These are phyloP conservation scores for Nettapus auritus DNA, from an alignment of 2,113 vertebrate species.

Conservation along the genomic window DNA sequence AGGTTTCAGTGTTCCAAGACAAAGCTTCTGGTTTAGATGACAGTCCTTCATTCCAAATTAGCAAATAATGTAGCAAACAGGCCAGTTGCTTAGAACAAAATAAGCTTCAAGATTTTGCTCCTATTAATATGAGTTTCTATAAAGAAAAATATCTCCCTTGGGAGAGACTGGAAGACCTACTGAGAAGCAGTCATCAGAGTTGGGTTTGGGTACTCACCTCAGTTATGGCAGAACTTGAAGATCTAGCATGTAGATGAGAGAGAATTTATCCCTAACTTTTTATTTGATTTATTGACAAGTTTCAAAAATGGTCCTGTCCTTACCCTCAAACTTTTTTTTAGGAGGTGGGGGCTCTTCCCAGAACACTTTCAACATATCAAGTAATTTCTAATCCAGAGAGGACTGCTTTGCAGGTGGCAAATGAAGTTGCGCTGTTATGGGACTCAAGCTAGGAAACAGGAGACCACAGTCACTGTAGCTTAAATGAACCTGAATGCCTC, in stretches of 20 bases:
- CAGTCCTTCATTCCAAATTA: neutral
- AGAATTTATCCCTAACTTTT: neutral
- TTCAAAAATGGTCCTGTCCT: neutral
- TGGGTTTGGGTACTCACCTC: neutral
- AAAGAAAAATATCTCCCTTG: neutral
- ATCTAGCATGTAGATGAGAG: neutral
- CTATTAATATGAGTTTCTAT: neutral
- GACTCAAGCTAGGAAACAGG: neutral
- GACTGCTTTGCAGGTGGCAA: neutral
- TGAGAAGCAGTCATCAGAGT: neutral
- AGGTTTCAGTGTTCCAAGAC: neutral
- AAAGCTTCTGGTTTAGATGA: slow-evolving; percentile 1
- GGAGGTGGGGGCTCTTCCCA: neutral
- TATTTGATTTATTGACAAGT: neutral
- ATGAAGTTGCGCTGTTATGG: neutral
- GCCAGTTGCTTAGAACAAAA: neutral
- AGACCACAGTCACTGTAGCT: neutral
- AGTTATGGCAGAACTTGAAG: neutral
- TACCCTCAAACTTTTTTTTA: neutral
- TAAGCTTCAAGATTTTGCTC: neutral
- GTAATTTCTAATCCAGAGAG: neutral
- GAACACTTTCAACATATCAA: neutral
- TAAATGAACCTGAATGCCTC: neutral
- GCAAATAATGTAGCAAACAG: neutral
- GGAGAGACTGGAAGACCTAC: neutral